Percentiles rank a stretch among this genome's conserved stretches.
These are phyloP conservation scores for Agriopis aurantiaria DNA, from an alignment of 2,888 invertebrate species.

Conservation along the genomic window DNA sequence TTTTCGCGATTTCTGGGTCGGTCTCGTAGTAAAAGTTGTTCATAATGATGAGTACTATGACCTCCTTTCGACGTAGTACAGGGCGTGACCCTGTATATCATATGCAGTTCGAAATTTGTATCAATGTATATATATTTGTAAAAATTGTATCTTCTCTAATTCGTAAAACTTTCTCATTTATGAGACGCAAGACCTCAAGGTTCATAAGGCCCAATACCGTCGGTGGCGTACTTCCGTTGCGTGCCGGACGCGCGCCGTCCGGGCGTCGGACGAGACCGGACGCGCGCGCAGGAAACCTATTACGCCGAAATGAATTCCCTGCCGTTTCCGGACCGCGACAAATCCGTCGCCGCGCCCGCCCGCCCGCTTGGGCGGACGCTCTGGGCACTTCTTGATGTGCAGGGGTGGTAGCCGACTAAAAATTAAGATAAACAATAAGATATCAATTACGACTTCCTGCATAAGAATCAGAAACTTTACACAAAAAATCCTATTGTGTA, in stretches of 20 bases:
- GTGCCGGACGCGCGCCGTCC: conserved; percentile 68
- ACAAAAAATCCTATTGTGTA: too few species aligned
- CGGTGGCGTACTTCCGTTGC: conserved; percentile 66
- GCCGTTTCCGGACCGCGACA: conserved; percentile 82
- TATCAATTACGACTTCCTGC: too few species aligned
- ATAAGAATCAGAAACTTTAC: too few species aligned
- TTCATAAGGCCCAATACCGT: conserved; percentile 38
- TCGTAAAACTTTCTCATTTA: conserved; percentile 7
- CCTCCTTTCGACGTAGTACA: too few species aligned
- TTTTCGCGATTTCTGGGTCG: too few species aligned
- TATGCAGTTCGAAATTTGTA: too few species aligned
- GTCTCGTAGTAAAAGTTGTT: too few species aligned
- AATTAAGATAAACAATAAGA: background rate
- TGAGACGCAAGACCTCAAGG: conserved; percentile 23
- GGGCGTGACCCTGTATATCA: too few species aligned
- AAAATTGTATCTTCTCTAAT: background rate
- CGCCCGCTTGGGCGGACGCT: conserved; percentile 68
- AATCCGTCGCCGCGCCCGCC: conserved; percentile 74
- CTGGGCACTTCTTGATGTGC: conserved; percentile 65
- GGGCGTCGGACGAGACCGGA: conserved; percentile 75
- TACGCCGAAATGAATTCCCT: conserved; percentile 86
- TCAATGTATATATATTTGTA: too few species aligned
- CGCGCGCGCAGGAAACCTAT: conserved; percentile 83
- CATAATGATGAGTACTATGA: too few species aligned
- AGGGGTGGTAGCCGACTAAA: conserved; percentile 58